Evolutionary conservation across 2,113 vertebrate species (phyloP).

Genomic region (Jacana jacana): DNA sequence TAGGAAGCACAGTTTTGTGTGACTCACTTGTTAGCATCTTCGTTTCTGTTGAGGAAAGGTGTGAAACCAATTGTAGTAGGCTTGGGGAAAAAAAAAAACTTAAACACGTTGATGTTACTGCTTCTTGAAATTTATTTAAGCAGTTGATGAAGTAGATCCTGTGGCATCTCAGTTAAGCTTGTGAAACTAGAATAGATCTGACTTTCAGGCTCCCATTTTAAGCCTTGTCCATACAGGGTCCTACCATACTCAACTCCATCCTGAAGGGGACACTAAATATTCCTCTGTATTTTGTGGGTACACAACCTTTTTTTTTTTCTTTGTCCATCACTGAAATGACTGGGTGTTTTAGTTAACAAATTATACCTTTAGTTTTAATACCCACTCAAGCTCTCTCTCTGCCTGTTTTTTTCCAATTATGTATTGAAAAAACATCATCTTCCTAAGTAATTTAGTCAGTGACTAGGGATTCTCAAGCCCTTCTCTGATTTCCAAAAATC

Average conservation of each 20-base stretch:
- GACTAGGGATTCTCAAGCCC: background rate
- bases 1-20: background rate
- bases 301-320: background rate
- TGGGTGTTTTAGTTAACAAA: background rate
- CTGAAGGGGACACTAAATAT: background rate
- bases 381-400: background rate
- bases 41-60: background rate
- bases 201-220: background rate
- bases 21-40: fast-evolving
- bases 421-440: background rate
- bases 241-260: background rate
- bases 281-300: background rate
- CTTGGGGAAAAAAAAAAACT: background rate
- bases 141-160: conserved; percentile 25
- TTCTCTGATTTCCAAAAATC: conserved; percentile 47
- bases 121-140: conserved; percentile 50
- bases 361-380: background rate
- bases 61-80: background rate
- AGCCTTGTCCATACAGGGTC: background rate
- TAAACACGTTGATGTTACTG: background rate
- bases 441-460: conserved; percentile 1
- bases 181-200: background rate
- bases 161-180: conserved; percentile 10
- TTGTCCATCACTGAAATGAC: background rate
- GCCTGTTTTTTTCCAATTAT: background rate